These are phyloP conservation scores for Petrophora chlorosata DNA, from an alignment of 2,888 invertebrate species.

Conservation along the genomic window DNA sequence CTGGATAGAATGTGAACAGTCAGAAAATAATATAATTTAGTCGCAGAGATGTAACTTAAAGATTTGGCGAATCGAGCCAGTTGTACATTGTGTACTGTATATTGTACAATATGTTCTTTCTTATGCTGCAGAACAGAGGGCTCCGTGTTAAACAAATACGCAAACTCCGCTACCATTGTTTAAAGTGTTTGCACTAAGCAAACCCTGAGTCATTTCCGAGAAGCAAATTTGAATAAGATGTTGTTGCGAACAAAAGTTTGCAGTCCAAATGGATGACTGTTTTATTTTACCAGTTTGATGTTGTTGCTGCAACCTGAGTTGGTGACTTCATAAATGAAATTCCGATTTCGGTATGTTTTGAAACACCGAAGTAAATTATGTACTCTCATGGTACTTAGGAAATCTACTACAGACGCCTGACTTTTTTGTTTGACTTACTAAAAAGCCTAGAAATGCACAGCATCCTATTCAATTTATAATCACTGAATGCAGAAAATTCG, in stretches of 20 bases:
- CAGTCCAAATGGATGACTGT: conserved; percentile 5
- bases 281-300: not conserved
- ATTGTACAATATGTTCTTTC: no score
- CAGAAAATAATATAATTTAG: no score
- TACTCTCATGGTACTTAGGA: no score
- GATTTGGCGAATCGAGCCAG: conserved; percentile 2
- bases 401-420: no score
- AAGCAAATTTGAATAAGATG: conserved; percentile 38
- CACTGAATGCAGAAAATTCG: no score
- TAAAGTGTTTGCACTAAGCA: conserved; percentile 44
- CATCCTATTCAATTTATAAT: not conserved
- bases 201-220: conserved; percentile 48
- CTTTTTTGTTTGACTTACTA: no score
- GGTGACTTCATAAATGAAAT: no score
- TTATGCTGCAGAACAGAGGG: conserved; percentile 29
- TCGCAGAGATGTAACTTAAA: not conserved
- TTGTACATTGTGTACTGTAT: conserved; percentile 15
- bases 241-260: conserved; percentile 11
- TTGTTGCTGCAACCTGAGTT: no score
- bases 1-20: no score
- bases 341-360: no score
- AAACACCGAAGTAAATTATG: not conserved
- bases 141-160: conserved; percentile 51
- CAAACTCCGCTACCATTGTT: conserved; percentile 52
- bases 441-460: no score